Percentiles rank a stretch among this genome's conserved stretches.
These are phyloP conservation scores for Drosophila cognata DNA, from an alignment of 2,888 invertebrate genomes.

Conservation along the genomic window DNA sequence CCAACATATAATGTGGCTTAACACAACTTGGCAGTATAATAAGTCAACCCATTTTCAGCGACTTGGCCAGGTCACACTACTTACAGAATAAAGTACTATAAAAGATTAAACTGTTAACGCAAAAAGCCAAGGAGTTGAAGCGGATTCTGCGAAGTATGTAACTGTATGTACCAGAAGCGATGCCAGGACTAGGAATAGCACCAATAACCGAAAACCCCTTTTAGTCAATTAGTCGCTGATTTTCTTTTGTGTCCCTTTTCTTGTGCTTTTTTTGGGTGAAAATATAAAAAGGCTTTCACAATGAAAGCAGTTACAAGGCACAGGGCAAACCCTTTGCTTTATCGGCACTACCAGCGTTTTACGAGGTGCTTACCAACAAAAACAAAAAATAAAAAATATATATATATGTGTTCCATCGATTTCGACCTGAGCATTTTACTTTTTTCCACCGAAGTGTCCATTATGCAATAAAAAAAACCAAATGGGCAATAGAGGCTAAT, in stretches of 20 bases:
- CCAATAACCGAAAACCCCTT: constrained; percentile 63
- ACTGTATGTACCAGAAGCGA: background rate
- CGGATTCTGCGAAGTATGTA: constrained; percentile 34
- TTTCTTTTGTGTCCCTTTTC: constrained; percentile 60
- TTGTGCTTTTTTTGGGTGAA: constrained; percentile 43
- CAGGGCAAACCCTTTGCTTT: constrained; percentile 48
- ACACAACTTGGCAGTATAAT: background rate
- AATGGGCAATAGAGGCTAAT: constrained; percentile 51
- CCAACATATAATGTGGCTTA: background rate
- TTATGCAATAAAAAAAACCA: constrained; percentile 73
- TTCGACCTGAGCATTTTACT: constrained; percentile 17
- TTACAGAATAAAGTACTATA: constrained; percentile 17
- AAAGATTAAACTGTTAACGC: constrained; percentile 33
- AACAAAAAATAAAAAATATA: constrained; percentile 22
- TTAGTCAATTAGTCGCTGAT: constrained; percentile 80
- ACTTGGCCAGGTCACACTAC: constrained; percentile 4
- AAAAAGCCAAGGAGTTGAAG: constrained; percentile 53
- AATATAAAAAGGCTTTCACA: constrained; percentile 58
- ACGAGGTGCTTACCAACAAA: constrained; percentile 32
- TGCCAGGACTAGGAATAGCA: constrained; percentile 11
- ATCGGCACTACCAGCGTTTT: constrained; percentile 17
- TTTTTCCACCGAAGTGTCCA: constrained; percentile 68
- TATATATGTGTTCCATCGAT: background rate
- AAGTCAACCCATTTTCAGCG: constrained; percentile 40
- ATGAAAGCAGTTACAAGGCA: constrained; percentile 27